Percentiles rank a stretch among this genome's conserved stretches.
Conservation (phyloP, 2,888 invertebrate genomes). For the Lampropteryx suffumata region DNA sequence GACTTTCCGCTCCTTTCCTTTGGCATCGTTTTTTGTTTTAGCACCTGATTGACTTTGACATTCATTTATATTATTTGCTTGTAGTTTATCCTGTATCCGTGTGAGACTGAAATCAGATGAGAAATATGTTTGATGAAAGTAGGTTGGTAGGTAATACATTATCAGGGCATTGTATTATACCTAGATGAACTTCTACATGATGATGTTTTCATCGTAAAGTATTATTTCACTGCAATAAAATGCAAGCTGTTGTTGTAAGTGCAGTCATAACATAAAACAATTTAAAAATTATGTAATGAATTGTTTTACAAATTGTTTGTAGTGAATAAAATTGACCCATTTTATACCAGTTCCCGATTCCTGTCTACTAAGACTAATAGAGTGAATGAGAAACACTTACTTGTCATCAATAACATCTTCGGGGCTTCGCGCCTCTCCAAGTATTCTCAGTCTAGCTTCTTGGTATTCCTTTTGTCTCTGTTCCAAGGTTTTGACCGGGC, state of each 20-base stretch:
- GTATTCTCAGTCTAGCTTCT: conserved; percentile 93
- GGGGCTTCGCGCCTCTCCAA: conserved; percentile 92
- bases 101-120: conserved; percentile 58
- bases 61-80: conserved; percentile 71
- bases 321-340: not conserved
- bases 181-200: no score
- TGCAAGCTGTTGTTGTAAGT: no score
- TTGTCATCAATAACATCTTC: conserved; percentile 88
- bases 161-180: no score
- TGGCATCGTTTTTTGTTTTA: conserved; percentile 63
- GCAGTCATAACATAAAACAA: no score
- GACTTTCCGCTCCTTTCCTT: conserved; percentile 72
- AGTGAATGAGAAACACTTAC: conserved; percentile 55
- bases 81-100: conserved; percentile 73
- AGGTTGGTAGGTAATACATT: no score
- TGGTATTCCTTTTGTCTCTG: conserved; percentile 97
- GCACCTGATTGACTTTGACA: conserved; percentile 56
- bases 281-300: conserved; percentile 17
- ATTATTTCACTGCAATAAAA: no score
- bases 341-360: not conserved
- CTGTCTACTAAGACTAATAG: not conserved
- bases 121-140: not conserved
- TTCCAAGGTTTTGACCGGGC: conserved; percentile 92
- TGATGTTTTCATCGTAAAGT: no score
- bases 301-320: not conserved